Conservation (phyloP, 2,113 vertebrate species). For the Lepisosteus oculatus region DNA sequence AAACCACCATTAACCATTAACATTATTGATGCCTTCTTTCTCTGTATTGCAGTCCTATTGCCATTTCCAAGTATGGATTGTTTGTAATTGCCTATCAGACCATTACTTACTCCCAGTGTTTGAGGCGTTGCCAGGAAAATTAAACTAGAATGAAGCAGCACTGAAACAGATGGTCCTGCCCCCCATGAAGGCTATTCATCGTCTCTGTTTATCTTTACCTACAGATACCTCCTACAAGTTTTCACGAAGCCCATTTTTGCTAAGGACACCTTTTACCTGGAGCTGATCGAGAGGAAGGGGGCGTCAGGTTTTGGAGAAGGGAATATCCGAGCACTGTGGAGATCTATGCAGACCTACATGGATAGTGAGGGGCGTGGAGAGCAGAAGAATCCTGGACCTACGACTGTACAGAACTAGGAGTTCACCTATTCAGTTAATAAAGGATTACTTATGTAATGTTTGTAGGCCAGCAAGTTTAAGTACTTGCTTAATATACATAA, state of each 20-base stretch:
- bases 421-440: too few species aligned
- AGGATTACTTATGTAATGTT: neutral
- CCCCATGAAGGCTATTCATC: neutral
- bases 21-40: too few species aligned
- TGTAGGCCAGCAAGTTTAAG: neutral
- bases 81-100: too few species aligned
- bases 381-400: slow-evolving; percentile 8
- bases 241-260: slow-evolving; percentile 87
- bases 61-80: too few species aligned
- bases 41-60: too few species aligned
- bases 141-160: too few species aligned
- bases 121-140: too few species aligned
- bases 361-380: slow-evolving; percentile 41
- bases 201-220: neutral
- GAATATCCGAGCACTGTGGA: slow-evolving; percentile 89
- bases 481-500: neutral
- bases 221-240: slow-evolving; percentile 82
- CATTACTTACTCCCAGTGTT: too few species aligned
- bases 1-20: too few species aligned
- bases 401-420: neutral
- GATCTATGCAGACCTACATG: slow-evolving; percentile 78
- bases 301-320: slow-evolving; percentile 85
- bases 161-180: too few species aligned
- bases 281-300: slow-evolving; percentile 86
- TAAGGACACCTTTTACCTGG: slow-evolving; percentile 90